These are phyloP conservation scores for Phengaris alcon DNA, from an alignment of 2,888 invertebrate species.

Conservation along the genomic window DNA sequence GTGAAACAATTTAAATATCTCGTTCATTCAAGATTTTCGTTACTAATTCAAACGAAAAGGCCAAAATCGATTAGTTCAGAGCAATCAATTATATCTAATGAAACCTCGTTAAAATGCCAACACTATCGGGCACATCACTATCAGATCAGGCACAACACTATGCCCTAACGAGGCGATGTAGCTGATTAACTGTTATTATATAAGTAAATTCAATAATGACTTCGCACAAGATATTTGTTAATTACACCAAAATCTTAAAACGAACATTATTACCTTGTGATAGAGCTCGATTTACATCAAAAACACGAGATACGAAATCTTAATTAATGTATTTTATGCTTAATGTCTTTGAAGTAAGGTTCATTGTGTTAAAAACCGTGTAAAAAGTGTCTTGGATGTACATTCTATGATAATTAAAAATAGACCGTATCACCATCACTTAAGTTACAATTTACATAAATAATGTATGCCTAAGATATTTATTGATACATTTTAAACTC, in stretches of 20 bases:
- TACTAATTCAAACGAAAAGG: background rate
- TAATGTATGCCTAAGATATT: background rate
- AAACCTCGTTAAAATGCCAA: conserved; percentile 37
- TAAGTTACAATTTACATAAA: conserved; percentile 46
- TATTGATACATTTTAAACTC: background rate
- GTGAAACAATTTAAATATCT: no score
- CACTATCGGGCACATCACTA: conserved; percentile 46
- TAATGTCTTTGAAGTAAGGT: background rate
- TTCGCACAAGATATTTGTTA: conserved; percentile 68
- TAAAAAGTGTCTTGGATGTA: background rate
- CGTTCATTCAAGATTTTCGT: no score
- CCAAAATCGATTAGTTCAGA: no score
- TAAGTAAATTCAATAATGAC: conserved; percentile 79
- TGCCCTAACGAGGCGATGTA: conserved; percentile 70
- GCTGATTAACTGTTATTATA: conserved; percentile 78
- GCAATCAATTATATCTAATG: background rate
- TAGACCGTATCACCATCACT: conserved; percentile 42
- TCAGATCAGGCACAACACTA: conserved; percentile 13
- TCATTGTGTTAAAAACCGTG: background rate
- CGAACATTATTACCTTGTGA: conserved; percentile 42
- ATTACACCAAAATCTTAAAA: conserved; percentile 38
- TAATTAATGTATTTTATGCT: background rate
- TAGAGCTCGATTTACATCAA: conserved; percentile 46
- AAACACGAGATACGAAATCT: background rate
- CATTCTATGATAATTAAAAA: conserved; percentile 32